Evolutionary conservation across 2,888 invertebrate species (phyloP).

Genomic region (Sepiola atlantica): DNA sequence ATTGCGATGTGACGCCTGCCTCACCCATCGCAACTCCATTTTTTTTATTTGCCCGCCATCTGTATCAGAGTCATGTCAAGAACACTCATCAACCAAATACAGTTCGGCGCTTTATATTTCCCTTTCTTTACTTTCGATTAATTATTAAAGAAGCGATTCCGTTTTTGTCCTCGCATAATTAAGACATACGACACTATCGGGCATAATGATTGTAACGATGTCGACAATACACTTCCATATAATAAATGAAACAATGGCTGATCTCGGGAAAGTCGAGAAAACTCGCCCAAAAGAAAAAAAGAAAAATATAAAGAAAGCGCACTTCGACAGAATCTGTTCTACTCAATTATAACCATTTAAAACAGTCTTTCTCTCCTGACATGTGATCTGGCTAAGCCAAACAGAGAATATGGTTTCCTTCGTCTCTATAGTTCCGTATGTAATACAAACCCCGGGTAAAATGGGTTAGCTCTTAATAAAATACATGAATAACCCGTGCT

Average conservation of each 20-base stretch:
- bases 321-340: too few species aligned
- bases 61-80: not conserved
- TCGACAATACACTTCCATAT: not conserved
- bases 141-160: not conserved
- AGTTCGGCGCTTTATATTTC: not conserved
- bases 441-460: too few species aligned
- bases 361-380: too few species aligned
- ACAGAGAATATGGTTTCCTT: too few species aligned
- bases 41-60: not conserved
- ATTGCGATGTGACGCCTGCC: not conserved
- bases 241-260: not conserved
- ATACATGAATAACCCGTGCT: too few species aligned
- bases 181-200: not conserved
- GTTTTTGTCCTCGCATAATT: not conserved
- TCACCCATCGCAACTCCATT: not conserved
- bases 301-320: not conserved
- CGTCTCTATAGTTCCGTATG: too few species aligned
- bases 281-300: not conserved
- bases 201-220: not conserved
- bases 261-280: not conserved
- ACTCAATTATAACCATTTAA: too few species aligned
- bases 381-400: too few species aligned
- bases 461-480: too few species aligned
- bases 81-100: not conserved
- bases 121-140: not conserved